Base-by-base conservation (phyloP, 2,888 invertebrate genomes). In the Cyclophora punctaria region DNA sequence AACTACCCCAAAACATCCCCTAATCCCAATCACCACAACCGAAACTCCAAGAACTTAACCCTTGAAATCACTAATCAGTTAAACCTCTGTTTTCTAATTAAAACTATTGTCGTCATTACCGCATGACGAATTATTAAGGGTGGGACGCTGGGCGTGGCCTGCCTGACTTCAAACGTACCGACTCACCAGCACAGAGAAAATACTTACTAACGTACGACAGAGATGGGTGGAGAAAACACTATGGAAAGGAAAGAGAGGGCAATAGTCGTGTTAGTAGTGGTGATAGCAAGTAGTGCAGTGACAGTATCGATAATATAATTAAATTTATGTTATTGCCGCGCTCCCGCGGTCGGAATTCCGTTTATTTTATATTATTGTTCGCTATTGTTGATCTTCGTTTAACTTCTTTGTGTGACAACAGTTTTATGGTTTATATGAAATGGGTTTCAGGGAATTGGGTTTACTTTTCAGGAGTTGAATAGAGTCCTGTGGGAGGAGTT, bases 101-200 rank as follows among this genome's bases (percentile, higher is more conserved):
- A 85, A 85, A 76, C 67, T 78, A 79, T 81, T 84, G 83, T 86
- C 84, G 84, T 61, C 83, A 81, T 84, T 84, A 83, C 61, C 69
- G 71, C 78, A 82, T 85, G 84, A 86, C 85, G 83, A 84, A 86
- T 85, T 81, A 80, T 70, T 59, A 69, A 61, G 73, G 64, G 69
- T 69, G 72, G 69, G 65, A 58, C 62, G 58, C 63, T 62, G 71
- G 86, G 86, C 84, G 85, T 75, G 83, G 83, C 73, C 61, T 73
- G 20, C 55, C 45, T 52, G 55, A 77, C 78, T 73, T 85, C 85
- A 88, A 88, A 86, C 75, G 68, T 63, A 71, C 83, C 84, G 87
- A 75, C 33, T 6, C 44, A 66, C 67, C 70, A 71, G 73, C 73
- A 75, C 80, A 77, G 78, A 78, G 78, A 71, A 71, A 73, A 73